Evolutionary conservation across 2,888 invertebrate genomes (phyloP).

Genomic region (Boloria euphrosyne): DNA sequence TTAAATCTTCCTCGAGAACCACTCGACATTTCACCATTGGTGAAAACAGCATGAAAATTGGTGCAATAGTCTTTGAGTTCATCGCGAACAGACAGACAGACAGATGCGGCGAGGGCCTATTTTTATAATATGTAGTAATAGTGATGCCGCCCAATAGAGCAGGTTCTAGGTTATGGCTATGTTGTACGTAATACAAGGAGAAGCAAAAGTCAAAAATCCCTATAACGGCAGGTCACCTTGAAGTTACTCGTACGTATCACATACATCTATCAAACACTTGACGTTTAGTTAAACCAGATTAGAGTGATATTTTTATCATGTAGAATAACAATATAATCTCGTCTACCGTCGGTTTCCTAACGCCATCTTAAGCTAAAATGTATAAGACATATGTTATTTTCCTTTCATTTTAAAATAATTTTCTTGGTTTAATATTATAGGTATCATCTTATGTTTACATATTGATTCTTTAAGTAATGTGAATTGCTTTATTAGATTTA

Average conservation of each 20-base stretch:
- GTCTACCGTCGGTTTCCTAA: slow-evolving; percentile 32
- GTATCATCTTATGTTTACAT: too few species aligned
- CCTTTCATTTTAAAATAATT: too few species aligned
- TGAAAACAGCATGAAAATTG: too few species aligned
- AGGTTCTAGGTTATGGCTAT: not conserved
- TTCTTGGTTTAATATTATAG: too few species aligned
- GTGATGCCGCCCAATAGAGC: slow-evolving; percentile 3
- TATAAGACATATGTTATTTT: not conserved
- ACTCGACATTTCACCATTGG: too few species aligned
- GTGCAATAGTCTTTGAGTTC: too few species aligned
- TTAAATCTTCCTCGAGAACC: too few species aligned
- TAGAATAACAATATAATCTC: slow-evolving; percentile 50
- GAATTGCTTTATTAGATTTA: too few species aligned
- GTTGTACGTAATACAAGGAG: not conserved
- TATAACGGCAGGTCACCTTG: slow-evolving; percentile 45
- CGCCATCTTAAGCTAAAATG: slow-evolving; percentile 12
- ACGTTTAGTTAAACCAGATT: slow-evolving; percentile 46
- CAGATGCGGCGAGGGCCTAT: too few species aligned
- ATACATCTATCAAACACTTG: slow-evolving; percentile 50
- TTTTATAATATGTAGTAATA: too few species aligned
- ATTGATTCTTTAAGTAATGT: too few species aligned
- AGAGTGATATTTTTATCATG: slow-evolving; percentile 50
- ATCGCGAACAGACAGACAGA: too few species aligned
- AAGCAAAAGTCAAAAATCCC: not conserved
- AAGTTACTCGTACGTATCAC: slow-evolving; percentile 36